Base-by-base conservation (phyloP, 2,888 invertebrate species). In the Portevinia maculata region DNA sequence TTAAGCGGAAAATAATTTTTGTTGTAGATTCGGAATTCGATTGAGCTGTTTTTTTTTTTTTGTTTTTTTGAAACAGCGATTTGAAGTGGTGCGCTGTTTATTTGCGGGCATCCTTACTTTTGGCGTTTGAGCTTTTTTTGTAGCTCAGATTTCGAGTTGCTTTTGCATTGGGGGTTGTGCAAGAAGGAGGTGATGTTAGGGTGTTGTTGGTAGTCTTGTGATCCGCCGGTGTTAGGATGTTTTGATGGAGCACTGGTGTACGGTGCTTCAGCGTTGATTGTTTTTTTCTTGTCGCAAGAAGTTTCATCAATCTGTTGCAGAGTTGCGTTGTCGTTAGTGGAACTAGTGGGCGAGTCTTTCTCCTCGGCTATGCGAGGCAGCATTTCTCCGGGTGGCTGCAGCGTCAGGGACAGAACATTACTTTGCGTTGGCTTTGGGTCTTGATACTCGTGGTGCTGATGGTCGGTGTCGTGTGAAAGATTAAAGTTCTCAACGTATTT, bases 291-390 rank as follows among this genome's bases (percentile, higher is more conserved):
- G 28, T 75, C 75, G 15, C 0, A 9, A 6, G 19, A 21, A 5
- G 44, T 15, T 32, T 75, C 70, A 46, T 76, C 64, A 5, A 11
- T 17, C 11, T 44, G 44, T 1, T 44, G 17, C 1, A 5, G 11
- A 1, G 19, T 9, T 1, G 44, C 53, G 13, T 48, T 73, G 8
- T 71, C 84, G 46, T 69, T 69, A 28, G 52, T 67, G 8, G 85
- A 78, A 50, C 88, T 89, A 19, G 90, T 90, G 39, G 90, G 90
- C 8, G 90, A 90, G 84, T 90, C 90, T 67, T 96, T 96, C 89
- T 97, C 97, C 90, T 97, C 97, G 0, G 97, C 96, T 75, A 97
- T 97, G 85, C 97, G 91, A 0, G 97, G 97, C 87, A 97, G 90
- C 65, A 94, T 92, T 87, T 93, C 93, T 62, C 92, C 92, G 13